Conservation (phyloP, 2,113 vertebrate species). For the Piaya cayana region DNA sequence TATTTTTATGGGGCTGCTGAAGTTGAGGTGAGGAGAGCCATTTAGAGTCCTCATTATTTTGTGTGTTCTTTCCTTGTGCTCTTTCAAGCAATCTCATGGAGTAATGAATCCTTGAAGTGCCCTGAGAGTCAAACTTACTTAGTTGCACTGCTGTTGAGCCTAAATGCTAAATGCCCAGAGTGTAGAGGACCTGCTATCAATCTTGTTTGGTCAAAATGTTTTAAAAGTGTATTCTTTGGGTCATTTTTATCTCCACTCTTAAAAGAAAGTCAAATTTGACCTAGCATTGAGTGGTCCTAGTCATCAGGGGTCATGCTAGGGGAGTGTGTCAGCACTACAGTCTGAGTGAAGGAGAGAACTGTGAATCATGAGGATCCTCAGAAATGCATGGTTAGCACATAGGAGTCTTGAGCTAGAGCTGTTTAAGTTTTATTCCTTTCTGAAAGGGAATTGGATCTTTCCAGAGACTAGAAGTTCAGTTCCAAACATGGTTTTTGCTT, state of each 20-base stretch:
- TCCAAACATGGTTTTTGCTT: neutral
- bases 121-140: conserved; percentile 18
- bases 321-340: neutral
- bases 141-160: conserved; percentile 1
- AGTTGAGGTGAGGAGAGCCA: neutral
- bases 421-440: neutral
- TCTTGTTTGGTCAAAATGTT: neutral
- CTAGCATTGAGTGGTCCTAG: neutral
- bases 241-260: neutral
- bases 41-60: conserved; percentile 4
- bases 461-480: neutral
- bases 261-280: neutral
- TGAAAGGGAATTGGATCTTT: neutral
- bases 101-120: conserved; percentile 51
- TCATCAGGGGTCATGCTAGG: fast-evolving
- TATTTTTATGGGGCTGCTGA: conserved; percentile 11
- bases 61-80: neutral
- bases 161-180: conserved; percentile 2
- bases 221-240: neutral
- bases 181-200: neutral
- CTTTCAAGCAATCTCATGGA: neutral
- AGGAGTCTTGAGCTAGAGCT: neutral
- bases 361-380: neutral
- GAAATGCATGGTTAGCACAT: neutral
- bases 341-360: neutral